These are phyloP conservation scores for Coelopa frigida DNA, from an alignment of 1,140 invertebrate species.

Conservation along the genomic window DNA sequence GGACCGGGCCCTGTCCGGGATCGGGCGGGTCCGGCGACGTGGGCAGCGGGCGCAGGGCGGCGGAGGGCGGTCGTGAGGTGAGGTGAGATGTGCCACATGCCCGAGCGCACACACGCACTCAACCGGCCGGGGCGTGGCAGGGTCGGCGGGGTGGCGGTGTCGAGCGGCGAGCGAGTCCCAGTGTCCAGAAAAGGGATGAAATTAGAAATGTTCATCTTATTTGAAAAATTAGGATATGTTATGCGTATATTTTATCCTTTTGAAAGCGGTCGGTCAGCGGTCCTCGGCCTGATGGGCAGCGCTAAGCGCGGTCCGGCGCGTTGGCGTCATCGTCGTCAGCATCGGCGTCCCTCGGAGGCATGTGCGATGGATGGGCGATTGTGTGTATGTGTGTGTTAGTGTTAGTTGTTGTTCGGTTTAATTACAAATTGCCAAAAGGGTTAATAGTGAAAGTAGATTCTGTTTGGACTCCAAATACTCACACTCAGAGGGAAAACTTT, in stretches of 20 bases:
- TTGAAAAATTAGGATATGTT: constrained; percentile 4
- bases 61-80: too few relatives aligned
- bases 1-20: constrained; percentile 5
- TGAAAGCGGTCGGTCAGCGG: constrained; percentile 1
- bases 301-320: too few relatives aligned
- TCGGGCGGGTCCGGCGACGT: constrained; percentile 19
- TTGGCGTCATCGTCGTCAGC: too few relatives aligned
- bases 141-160: constrained; percentile 13
- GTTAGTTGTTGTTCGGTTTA: constrained; percentile 10
- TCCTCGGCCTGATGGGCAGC: constrained; percentile 2
- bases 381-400: constrained; percentile 7
- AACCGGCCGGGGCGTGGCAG: neutral
- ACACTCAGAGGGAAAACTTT: neutral
- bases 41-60: constrained; percentile 19
- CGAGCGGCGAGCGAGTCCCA: constrained; percentile 39
- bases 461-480: constrained; percentile 6
- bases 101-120: constrained; percentile 16
- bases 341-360: too few relatives aligned
- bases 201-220: constrained; percentile 10
- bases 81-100: constrained; percentile 3
- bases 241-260: constrained; percentile 10
- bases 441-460: constrained; percentile 11
- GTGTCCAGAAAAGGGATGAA: constrained; percentile 43
- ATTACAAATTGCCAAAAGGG: constrained; percentile 11
- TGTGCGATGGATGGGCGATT: too few relatives aligned